Percentiles rank a stretch among this genome's conserved stretches.
These are phyloP conservation scores for Dendrocincla fuliginosa DNA, from an alignment of 2,797 vertebrate species.

Conservation along the genomic window DNA sequence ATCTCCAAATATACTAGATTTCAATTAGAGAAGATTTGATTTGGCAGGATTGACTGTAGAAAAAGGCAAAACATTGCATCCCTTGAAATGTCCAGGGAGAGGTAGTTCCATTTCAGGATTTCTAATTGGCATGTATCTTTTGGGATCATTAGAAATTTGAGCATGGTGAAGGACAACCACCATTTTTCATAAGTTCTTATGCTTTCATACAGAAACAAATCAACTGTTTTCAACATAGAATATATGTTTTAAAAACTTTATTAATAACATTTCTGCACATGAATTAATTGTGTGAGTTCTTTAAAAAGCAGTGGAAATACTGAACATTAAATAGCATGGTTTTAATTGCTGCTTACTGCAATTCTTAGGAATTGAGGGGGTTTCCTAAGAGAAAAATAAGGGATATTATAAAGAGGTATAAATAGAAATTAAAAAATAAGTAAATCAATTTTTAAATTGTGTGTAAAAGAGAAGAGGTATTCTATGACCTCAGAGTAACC, in stretches of 20 bases:
- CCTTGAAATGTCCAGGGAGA: background rate
- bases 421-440: background rate
- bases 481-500: background rate
- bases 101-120: background rate
- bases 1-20: background rate
- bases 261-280: background rate
- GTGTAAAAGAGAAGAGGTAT: background rate
- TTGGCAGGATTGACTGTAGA: background rate
- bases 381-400: background rate
- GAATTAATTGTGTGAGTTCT: background rate
- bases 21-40: background rate
- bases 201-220: background rate
- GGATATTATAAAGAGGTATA: background rate
- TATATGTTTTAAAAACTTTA: background rate
- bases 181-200: background rate
- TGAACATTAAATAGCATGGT: background rate
- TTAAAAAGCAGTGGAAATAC: background rate
- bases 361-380: background rate
- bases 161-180: too few relatives aligned
- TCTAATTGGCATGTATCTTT: background rate
- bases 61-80: background rate
- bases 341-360: background rate
- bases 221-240: rapidly evolving
- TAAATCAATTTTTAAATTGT: background rate
- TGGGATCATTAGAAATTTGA: background rate